phyloP scores from a whole-genome alignment of 1,140 invertebrate species.

The Listronotus bonariensis region DNA sequence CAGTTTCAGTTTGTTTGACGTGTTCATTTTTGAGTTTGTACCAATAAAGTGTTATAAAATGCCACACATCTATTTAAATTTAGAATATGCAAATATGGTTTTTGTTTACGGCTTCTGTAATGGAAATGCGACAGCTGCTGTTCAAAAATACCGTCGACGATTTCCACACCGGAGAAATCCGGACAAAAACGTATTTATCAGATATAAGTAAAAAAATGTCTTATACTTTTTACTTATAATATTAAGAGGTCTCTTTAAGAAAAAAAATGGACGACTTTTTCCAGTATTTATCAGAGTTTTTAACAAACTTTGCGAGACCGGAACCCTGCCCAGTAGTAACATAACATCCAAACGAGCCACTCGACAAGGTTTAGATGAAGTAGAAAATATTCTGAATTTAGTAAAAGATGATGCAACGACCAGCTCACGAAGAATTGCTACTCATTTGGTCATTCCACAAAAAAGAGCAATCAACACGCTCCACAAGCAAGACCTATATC shows the following conservation, averaged over 20 bases:
- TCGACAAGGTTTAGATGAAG: slow-evolving; percentile 1
- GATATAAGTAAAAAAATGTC: no score
- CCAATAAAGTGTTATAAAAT: no score
- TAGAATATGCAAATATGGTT: background rate
- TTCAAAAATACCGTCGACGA: background rate
- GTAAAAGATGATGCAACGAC: slow-evolving; percentile 1
- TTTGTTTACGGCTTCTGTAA: slow-evolving; percentile 6
- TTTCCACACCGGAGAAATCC: background rate
- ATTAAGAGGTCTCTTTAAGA: no score
- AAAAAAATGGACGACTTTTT: no score
- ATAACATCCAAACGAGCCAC: slow-evolving; percentile 8
- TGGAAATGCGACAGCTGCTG: background rate
- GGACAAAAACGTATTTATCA: background rate
- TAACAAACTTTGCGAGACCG: slow-evolving; percentile 6
- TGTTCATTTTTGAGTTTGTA: no score
- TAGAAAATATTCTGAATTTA: slow-evolving; percentile 8
- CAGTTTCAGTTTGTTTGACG: no score
- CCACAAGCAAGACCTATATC: slow-evolving; percentile 6
- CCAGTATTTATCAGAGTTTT: slow-evolving; percentile 1
- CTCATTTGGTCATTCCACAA: slow-evolving; percentile 8
- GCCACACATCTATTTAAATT: no score
- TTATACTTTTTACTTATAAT: no score
- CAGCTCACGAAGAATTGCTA: background rate
- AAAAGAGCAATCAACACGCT: slow-evolving; percentile 2
- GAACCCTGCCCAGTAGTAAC: background rate